Conservation (phyloP, 2,113 vertebrate species). For the Tachuris rubrigastra region DNA sequence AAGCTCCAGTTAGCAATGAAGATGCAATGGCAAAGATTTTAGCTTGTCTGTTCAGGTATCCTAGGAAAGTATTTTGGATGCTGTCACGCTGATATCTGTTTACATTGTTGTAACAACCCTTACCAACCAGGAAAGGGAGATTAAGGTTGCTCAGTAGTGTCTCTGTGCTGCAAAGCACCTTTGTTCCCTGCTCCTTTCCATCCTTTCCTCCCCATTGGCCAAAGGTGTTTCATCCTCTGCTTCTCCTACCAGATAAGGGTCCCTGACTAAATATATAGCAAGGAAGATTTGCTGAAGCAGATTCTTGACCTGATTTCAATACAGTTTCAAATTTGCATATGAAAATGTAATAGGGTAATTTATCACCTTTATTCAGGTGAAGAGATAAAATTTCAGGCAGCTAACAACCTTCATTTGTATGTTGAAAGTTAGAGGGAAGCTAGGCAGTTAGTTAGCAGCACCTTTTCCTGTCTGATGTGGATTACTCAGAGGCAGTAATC, state of each 20-base stretch:
- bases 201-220: neutral
- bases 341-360: slow-evolving; percentile 24
- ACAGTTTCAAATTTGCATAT: slow-evolving; percentile 4
- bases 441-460: neutral
- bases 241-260: neutral
- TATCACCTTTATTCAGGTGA: slow-evolving; percentile 31
- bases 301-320: slow-evolving; percentile 34
- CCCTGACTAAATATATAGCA: neutral
- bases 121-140: neutral
- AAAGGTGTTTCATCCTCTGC: neutral
- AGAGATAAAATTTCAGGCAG: neutral
- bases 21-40: neutral
- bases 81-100: neutral
- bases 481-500: neutral
- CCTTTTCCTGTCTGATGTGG: neutral
- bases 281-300: neutral
- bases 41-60: neutral
- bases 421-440: neutral
- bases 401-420: slow-evolving; percentile 8
- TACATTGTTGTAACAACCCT: neutral
- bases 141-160: neutral
- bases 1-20: neutral
- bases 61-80: neutral
- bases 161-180: neutral
- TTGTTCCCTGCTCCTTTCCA: neutral